Evolutionary conservation across 2,888 invertebrate genomes (phyloP), one percentile per base, ranked within the genome.

Genomic region (Malthinus seriepunctatus): DNA sequence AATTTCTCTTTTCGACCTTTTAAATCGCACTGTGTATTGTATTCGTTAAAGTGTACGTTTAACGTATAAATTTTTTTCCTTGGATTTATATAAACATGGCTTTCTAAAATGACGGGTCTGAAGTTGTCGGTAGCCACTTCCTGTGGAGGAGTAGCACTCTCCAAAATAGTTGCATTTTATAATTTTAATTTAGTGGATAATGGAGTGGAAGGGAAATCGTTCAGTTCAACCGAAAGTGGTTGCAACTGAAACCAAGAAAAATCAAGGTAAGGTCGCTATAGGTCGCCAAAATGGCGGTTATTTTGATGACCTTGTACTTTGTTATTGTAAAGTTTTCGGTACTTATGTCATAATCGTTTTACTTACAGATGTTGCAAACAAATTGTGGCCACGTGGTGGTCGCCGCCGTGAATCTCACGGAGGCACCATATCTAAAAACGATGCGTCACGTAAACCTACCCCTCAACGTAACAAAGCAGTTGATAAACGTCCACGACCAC

Each of bases 171-270:
- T 35, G 11, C 32, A 38, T 42, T 57, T 53, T 63, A 59, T 54
- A 56, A 71, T 73, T 74, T 72, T 72, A 75, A 65, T n/a, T 9
- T 73, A 73, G 62, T 82, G 79, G 81, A 81, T 80, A 69, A 90
- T 90, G 91, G 90, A 89, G 82, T 90, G 89, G 80, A 91, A 90
- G 82, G 83, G 85, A 77, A 84, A 84, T 80, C 86, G 86, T 80
- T 82, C 84, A 75, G 80, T 83, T 78, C 86, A 87, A 80, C 82
- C 86, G 80, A 90, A 88, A 84, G 86, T 85, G 75, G 78, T 82
- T 68, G 81, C 83, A 82, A 82, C 85, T 90, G 91, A 92, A 80
- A 82, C 85, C 72, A 90, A 89, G 77, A 90, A 89, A 79, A 83
- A 75, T 77, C 84, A 87, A 84, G 89, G 90, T 89, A 76, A 77